Conservation (phyloP, 2,888 invertebrate species). For the Eupelmus urozonus region DNA sequence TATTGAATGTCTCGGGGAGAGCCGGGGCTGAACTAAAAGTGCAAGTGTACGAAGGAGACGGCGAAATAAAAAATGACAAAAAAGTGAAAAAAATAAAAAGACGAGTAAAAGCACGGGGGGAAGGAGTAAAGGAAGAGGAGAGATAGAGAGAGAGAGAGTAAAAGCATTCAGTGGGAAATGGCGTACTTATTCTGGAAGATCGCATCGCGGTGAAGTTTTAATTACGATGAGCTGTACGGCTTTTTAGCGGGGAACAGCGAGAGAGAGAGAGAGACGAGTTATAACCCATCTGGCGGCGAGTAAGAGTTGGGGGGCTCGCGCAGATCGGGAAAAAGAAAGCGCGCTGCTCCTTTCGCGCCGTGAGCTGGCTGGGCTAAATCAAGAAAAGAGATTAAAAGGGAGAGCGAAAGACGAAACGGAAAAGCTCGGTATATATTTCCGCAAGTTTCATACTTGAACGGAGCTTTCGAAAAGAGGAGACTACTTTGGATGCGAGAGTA, state of each 20-base stretch:
- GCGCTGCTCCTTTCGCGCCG: slow-evolving; percentile 6
- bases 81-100: not conserved
- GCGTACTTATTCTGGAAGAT: slow-evolving; percentile 38
- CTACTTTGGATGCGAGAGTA: not conserved
- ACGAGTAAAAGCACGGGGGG: not conserved
- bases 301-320: not conserved
- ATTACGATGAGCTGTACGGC: slow-evolving; percentile 48
- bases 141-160: not conserved
- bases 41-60: no score
- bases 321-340: not conserved
- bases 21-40: no score
- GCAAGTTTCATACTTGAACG: slow-evolving; percentile 15
- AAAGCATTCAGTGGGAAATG: slow-evolving; percentile 41
- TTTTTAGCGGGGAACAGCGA: slow-evolving; percentile 22
- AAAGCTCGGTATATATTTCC: slow-evolving; percentile 9
- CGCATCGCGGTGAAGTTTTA: slow-evolving; percentile 47
- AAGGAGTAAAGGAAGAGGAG: not conserved
- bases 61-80: not conserved
- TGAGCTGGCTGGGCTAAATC: slow-evolving; percentile 14
- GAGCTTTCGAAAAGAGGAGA: slow-evolving; percentile 3
- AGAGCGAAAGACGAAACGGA: not conserved
- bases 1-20: slow-evolving; percentile 10
- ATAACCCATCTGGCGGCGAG: slow-evolving; percentile 11
- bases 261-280: not conserved
- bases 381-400: slow-evolving; percentile 42